Conservation (phyloP, 2,797 vertebrate genomes). For the Lophotriccus pileatus region DNA sequence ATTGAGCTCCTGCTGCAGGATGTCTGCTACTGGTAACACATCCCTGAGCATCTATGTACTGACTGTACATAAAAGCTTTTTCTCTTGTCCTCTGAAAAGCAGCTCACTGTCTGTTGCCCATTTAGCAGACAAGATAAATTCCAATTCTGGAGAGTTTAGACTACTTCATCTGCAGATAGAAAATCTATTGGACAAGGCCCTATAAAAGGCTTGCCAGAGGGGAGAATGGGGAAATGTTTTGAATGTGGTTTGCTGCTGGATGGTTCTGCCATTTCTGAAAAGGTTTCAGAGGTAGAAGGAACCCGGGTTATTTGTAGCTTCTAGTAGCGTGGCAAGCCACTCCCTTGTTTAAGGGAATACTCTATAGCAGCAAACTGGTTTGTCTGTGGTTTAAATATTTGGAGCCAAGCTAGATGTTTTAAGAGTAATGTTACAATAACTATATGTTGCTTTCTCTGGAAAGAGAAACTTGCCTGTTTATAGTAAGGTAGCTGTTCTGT, state of each 20-base stretch:
- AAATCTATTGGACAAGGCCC: neutral
- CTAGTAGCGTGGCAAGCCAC: fast-evolving
- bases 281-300: neutral
- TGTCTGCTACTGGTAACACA: neutral
- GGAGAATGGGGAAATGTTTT: neutral
- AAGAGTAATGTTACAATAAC: neutral
- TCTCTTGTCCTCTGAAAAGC: neutral
- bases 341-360: neutral
- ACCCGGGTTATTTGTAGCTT: neutral
- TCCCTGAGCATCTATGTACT: neutral
- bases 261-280: neutral
- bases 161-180: neutral
- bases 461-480: neutral
- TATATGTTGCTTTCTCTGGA: neutral
- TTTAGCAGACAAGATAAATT: neutral
- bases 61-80: neutral
- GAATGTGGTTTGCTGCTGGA: neutral
- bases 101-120: neutral
- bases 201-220: neutral
- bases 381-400: neutral
- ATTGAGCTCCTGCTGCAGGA: neutral
- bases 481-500: neutral
- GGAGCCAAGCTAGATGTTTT: neutral
- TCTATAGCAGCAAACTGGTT: neutral
- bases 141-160: neutral